Base-by-base conservation (phyloP, 2,797 vertebrate genomes). In the Hephaestus fuliginosus region DNA sequence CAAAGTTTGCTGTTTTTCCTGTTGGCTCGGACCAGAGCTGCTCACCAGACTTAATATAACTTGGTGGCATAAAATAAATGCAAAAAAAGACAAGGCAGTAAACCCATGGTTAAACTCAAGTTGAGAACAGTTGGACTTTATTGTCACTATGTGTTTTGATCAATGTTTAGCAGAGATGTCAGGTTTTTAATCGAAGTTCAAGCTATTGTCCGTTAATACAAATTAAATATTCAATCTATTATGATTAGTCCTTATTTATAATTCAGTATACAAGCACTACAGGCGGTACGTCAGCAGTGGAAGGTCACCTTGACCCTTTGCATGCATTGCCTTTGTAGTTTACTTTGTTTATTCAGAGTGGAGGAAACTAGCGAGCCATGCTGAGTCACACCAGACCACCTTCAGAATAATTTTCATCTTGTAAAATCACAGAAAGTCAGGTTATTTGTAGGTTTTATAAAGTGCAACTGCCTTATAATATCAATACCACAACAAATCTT, bases 1-100 rank as follows among this genome's bases (percentile, higher is more conserved):
- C 5, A 22, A 63, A 41, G 10, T 33, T 30, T 60, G 14, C 43
- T 41, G 39, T 39, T 39, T 57, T 66, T 65, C 36, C 43, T 63
- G 22, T 85, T 53, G 12, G 63, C 20, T 64, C 68, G 9, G 7
- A 63, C 78, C 44, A 58, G 11, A 61, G 25, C 18, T 74, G 2
- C 6, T 63, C 30, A 28, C 13, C 2, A 48, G 1, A 4, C 20
- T 43, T 30, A 70, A 67, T 55, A 5, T 41, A 53, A 66, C 17
- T 22, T 22, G 5, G 18, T 9, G 14, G 2, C 30, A 28, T 28
- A 30, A 6, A 39, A 33, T 7, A 10, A 0, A 64, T 11, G 14
- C 18, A 20, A 20, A 22, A n/a, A 60, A 11, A 11, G 5, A 48
- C 4, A 2, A 14, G 6, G 15, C 36, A 49, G 17, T 53, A 74